These are phyloP conservation scores for Bellardia pandia DNA, from an alignment of 2,888 invertebrate species.

Conservation along the genomic window DNA sequence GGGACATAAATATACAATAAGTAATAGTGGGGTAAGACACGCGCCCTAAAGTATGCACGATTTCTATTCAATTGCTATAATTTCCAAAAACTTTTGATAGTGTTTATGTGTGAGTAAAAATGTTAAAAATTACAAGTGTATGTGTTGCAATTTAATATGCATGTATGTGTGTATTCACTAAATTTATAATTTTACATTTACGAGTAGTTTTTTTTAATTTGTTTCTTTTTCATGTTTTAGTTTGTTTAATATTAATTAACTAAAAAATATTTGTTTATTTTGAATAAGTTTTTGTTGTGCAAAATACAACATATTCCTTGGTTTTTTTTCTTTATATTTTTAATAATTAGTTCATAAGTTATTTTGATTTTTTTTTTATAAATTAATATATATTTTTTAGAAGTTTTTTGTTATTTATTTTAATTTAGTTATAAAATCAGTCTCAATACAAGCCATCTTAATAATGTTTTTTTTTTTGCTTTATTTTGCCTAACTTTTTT, in stretches of 20 bases:
- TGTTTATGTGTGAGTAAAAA: conserved; percentile 13
- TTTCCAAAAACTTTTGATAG: neutral
- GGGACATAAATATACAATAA: too few species aligned
- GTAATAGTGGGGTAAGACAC: neutral
- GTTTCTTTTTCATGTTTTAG: too few species aligned
- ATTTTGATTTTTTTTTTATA: conserved; percentile 56
- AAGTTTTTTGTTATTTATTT: conserved; percentile 57
- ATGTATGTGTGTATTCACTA: conserved; percentile 7
- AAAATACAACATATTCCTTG: conserved; percentile 69
- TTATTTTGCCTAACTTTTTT: conserved; percentile 67
- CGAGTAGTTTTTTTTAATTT: conserved; percentile 13
- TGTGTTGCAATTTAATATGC: conserved; percentile 9
- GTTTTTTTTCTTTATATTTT: conserved; percentile 11
- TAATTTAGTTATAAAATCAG: conserved; percentile 79
- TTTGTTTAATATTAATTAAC: conserved; percentile 40
- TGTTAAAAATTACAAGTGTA: neutral
- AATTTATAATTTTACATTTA: conserved; percentile 14
- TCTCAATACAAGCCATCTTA: conserved; percentile 81
- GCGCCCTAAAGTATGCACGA: neutral
- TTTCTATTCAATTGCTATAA: conserved; percentile 27
- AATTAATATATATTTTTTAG: conserved; percentile 49
- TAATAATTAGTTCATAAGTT: conserved; percentile 35
- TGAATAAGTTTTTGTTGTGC: conserved; percentile 62
- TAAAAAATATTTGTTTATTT: conserved; percentile 54
- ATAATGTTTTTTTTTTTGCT: conserved; percentile 64